Base-by-base conservation (phyloP, 2,888 invertebrate genomes). In the Pyrrhosoma nymphula region DNA sequence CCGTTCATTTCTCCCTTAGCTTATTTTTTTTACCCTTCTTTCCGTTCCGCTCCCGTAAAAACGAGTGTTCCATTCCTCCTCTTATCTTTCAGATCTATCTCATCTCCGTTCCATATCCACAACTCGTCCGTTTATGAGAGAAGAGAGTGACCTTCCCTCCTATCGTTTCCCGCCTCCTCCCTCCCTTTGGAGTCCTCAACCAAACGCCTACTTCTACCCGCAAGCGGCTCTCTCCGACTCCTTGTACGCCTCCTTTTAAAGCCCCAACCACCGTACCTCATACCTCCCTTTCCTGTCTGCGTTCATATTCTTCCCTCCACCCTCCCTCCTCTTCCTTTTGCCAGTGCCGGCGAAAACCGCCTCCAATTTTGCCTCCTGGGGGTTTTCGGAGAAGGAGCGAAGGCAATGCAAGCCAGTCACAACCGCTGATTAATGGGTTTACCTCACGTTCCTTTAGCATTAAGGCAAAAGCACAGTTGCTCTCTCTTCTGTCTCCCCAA, bases 361-460 rank as follows among this genome's bases (percentile, higher is more conserved):
- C 93, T 69, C 47, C 39, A 30, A 75, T 75, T 93, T 93, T 69
- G 69, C 69, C 93, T 47, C 75, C 63, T n/a, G 69, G 69, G 63
- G 47, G 39, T 30, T 82, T 82, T 30, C n/a, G 18, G 69, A 20
- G n/a, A 20, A 60, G 69, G n/a, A n/a, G n/a, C 20, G 69, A 82
- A 26, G 82, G 82, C 82, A 82, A 82, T 82, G 63, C 69, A 93
- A 47, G 93, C 93, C 93, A 75, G 93, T 93, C 93, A 93, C 93
- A 93, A 93, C 69, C 93, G 93, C 75, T 93, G 93, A 93, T 93
- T 93, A 93, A 93, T 93, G 93, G 93, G 93, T 75, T 93, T 93
- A 93, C 93, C 93, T 93, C 93, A 47, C 93, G 93, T 93, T 69
- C 69, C 93, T 63, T 93, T 75, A 93, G 93, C 93, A 93, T 93